These are phyloP conservation scores for Corythoichthys haematopterus DNA, from an alignment of 2,113 vertebrate genomes.

Conservation along the genomic window DNA sequence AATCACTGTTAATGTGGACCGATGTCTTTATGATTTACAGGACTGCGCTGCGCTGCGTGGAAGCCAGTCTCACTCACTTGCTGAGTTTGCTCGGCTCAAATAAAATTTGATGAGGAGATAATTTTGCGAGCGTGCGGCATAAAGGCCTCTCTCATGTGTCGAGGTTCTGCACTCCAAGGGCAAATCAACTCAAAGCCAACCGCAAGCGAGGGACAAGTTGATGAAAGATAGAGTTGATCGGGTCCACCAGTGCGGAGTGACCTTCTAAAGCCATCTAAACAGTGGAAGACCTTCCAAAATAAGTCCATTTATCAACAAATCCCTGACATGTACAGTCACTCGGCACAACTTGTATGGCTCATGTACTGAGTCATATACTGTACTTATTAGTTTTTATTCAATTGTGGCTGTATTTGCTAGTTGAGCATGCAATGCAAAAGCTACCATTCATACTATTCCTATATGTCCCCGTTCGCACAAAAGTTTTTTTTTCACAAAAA, in stretches of 20 bases:
- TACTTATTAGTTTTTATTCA: no score
- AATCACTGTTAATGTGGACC: slow-evolving; percentile 53
- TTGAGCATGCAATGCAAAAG: no score
- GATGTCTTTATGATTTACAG: slow-evolving; percentile 58
- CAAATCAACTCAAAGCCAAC: slow-evolving; percentile 35
- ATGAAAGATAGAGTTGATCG: slow-evolving; percentile 34
- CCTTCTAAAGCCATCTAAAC: slow-evolving; percentile 18
- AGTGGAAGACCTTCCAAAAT: neutral
- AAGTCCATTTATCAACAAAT: neutral
- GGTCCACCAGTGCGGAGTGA: slow-evolving; percentile 19
- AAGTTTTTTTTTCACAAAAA: no score
- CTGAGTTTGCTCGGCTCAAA: slow-evolving; percentile 58
- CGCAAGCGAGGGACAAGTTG: slow-evolving; percentile 40
- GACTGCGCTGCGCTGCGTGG: slow-evolving; percentile 33
- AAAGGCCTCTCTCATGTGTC: slow-evolving; percentile 56
- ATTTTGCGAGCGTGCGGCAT: slow-evolving; percentile 59
- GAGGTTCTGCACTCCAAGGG: slow-evolving; percentile 17
- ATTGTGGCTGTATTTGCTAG: no score
- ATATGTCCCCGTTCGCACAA: no score
- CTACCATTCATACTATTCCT: no score
- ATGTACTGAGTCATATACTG: no score
- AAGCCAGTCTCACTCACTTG: slow-evolving; percentile 37
- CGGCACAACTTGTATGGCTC: neutral
- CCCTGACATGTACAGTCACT: neutral
- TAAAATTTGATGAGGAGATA: slow-evolving; percentile 70